A percentile compares a stretch with the other conserved stretches of the same genome.
Conservation (phyloP, 1,140 invertebrate genomes). For the Homalodisca vitripennis region DNA sequence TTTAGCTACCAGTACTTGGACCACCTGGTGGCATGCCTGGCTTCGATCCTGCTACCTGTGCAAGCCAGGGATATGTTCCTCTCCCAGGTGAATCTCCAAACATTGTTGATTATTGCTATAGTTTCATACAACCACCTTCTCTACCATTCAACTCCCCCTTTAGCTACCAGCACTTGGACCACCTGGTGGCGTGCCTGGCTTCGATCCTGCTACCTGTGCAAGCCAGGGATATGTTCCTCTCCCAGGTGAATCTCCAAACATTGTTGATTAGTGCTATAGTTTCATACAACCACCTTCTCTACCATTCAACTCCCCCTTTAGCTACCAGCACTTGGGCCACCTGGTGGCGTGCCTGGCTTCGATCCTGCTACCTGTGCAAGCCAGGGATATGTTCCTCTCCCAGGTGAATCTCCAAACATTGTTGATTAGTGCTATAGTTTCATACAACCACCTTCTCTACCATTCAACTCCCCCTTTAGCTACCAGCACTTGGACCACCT, state of each 20-base stretch:
- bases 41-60: conserved; percentile 64
- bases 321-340: conserved; percentile 66
- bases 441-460: conserved; percentile 59
- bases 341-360: conserved; percentile 63
- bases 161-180: conserved; percentile 63
- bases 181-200: conserved; percentile 64
- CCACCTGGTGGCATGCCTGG: conserved; percentile 65
- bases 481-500: conserved; percentile 68
- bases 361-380: conserved; percentile 63
- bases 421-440: no score
- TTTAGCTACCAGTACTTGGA: conserved; percentile 62
- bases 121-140: conserved; percentile 63
- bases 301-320: conserved; percentile 50
- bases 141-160: conserved; percentile 50
- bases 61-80: conserved; percentile 64
- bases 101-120: no score
- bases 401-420: conserved; percentile 46
- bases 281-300: conserved; percentile 64
- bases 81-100: conserved; percentile 49
- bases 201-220: conserved; percentile 64
- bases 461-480: conserved; percentile 50
- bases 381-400: conserved; percentile 63
- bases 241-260: conserved; percentile 48
- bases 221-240: conserved; percentile 62
- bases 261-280: no score